phyloP scores from a whole-genome alignment of 1,140 invertebrate genomes.

The Megalopta genalis region DNA sequence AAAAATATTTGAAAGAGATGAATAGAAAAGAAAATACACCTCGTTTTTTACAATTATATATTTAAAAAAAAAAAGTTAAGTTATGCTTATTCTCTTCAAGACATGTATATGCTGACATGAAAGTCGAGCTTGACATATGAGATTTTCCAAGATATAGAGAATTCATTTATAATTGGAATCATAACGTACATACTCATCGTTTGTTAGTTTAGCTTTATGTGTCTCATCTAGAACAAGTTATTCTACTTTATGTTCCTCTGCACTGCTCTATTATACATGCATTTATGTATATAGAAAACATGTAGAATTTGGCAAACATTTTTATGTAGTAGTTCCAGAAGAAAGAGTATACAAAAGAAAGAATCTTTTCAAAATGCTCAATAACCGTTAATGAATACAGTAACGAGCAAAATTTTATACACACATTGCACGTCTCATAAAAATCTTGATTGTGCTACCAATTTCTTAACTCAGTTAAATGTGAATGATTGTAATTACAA shows the following conservation, averaged over 20 bases:
- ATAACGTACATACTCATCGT: slow-evolving; percentile 4
- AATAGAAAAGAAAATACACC: too few relatives aligned
- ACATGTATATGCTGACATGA: neutral
- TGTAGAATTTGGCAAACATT: slow-evolving; percentile 36
- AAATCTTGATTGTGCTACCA: too few relatives aligned
- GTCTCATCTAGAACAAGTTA: neutral
- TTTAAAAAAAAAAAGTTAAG: neutral
- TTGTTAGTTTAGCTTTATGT: slow-evolving; percentile 22
- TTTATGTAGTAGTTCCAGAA: neutral
- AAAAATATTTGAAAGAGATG: neutral
- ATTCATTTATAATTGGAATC: neutral
- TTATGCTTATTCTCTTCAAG: neutral
- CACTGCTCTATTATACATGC: neutral
- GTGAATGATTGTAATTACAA: too few relatives aligned
- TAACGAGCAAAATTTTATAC: too few relatives aligned
- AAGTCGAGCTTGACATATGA: neutral
- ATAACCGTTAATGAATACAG: slow-evolving; percentile 32
- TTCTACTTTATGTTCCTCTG: slow-evolving; percentile 7
- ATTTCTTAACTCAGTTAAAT: too few relatives aligned
- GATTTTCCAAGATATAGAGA: slow-evolving; percentile 8
- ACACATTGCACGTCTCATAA: too few relatives aligned
- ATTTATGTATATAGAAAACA: neutral
- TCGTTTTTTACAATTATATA: neutral
- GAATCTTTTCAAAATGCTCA: slow-evolving; percentile 41
- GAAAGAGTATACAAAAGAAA: neutral